Conservation (phyloP, 2,113 vertebrate species). For the Nothobranchius kuhntae region DNA sequence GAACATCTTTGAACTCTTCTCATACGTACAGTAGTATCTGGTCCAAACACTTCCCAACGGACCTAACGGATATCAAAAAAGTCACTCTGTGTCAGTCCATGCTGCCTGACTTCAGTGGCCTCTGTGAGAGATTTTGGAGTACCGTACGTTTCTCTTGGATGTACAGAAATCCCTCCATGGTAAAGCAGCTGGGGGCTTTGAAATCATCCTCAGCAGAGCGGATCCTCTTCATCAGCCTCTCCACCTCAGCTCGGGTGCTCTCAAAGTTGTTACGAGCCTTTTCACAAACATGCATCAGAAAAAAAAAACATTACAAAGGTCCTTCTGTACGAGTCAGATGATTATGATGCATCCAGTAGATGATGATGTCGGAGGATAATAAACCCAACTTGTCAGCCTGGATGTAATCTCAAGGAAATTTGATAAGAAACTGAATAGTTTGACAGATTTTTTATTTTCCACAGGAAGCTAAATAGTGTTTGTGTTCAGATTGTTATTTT, state of each 20-base stretch:
- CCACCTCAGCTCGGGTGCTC: conserved; percentile 96
- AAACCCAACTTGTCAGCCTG: no score
- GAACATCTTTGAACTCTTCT: conserved; percentile 94
- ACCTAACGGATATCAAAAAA: conserved; percentile 71
- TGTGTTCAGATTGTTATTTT: no score
- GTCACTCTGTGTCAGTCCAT: background rate
- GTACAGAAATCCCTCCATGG: conserved; percentile 96
- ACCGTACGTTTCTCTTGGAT: conserved; percentile 95
- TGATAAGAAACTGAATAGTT: no score
- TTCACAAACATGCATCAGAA: conserved; percentile 18
- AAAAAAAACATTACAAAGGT: background rate
- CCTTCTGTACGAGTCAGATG: background rate
- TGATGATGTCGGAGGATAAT: no score
- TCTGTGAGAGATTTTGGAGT: background rate
- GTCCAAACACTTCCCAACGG: conserved; percentile 94
- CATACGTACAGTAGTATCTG: conserved; percentile 95
- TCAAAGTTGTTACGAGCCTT: conserved; percentile 99
- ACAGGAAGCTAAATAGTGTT: no score
- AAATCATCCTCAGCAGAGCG: conserved; percentile 93
- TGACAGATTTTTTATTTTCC: no score
- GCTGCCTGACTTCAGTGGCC: no score
- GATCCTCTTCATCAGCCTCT: conserved; percentile 96
- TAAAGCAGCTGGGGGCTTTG: conserved; percentile 90
- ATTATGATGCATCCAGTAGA: background rate
- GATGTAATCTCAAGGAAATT: no score